Evolutionary conservation across 1,140 invertebrate species (phyloP), one percentile per base, ranked within the genome.

Genomic region (Diploscapter pachys): DNA sequence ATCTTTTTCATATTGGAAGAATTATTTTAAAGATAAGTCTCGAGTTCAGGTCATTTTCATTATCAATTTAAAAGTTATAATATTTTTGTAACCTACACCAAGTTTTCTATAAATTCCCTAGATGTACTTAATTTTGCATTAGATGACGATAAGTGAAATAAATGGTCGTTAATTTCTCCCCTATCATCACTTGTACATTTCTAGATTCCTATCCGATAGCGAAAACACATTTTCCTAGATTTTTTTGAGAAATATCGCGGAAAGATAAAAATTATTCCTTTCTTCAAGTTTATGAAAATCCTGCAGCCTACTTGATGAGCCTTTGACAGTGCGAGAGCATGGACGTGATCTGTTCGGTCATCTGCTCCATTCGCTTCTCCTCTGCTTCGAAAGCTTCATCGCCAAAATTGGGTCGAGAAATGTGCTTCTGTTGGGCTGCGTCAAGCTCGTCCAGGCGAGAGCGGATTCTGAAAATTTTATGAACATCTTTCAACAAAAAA

Each of bases 331-430:
- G 76, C n/a, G 66, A 55, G n/a, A 78, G 52, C 76, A 78, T 78
- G n/a, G 67, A 53, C 3, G 76, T 78, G 6, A 78, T 71, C 50
- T 78, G 65, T 8, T 78, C 72, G 3, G 76, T 78, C 5, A 57
- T 66, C 55, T 52, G 51, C 52, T 78, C 76, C 61, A 78, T 78
- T 51, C 11, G 4, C n/a, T 63, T 71, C 55, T 78, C 76, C 54
- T 79, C 78, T 6, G 70, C 70, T 48, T 78, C 77, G 31, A 78
- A 72, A 11, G 71, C 62, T 49, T 79, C 78, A 69, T 79, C 78
- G 48, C 77, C 77, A 11, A 79, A 75, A 63, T 75, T 73, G 1
- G 78, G 77, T 52, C 77, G 13, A 4, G 78, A 75, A 52, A 79
- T 69, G 56, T 78, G 77, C 52, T 79, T 68, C 31, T 68, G 55